Percentiles rank a stretch among this genome's conserved stretches.
These are phyloP conservation scores for Numenius arquata DNA, from an alignment of 2,113 vertebrate species.

Conservation along the genomic window DNA sequence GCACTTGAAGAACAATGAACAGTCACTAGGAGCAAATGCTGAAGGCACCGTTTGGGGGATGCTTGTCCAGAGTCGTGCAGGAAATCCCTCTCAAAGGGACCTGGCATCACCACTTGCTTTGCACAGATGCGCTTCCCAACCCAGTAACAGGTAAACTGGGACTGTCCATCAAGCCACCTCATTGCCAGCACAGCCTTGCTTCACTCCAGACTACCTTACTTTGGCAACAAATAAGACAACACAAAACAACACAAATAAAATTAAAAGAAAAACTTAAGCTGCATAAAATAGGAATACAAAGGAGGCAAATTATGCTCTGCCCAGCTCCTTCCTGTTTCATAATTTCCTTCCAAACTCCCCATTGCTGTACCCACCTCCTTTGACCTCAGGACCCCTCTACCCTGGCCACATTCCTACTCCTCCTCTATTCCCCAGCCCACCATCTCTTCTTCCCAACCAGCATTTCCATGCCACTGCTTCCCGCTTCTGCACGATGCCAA, in stretches of 20 bases:
- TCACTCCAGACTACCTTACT: background rate
- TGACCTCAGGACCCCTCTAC: background rate
- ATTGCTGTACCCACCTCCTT: rapidly evolving
- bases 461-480: background rate
- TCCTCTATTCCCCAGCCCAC: background rate
- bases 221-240: background rate
- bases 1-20: rapidly evolving
- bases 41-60: background rate
- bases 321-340: background rate
- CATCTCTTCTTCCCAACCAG: background rate
- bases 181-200: background rate
- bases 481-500: background rate
- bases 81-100: background rate
- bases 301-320: background rate
- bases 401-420: background rate
- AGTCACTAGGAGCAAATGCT: background rate
- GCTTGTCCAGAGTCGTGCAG: background rate
- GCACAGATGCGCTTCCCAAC: rapidly evolving
- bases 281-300: background rate
- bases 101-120: background rate
- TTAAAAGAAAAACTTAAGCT: background rate
- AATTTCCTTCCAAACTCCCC: background rate
- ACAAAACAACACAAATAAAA: background rate
- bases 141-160: background rate
- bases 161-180: background rate